Evolutionary conservation across 2,113 vertebrate genomes (phyloP), one percentile per base, ranked within the genome.

Genomic region (Vireo altiloquus): DNA sequence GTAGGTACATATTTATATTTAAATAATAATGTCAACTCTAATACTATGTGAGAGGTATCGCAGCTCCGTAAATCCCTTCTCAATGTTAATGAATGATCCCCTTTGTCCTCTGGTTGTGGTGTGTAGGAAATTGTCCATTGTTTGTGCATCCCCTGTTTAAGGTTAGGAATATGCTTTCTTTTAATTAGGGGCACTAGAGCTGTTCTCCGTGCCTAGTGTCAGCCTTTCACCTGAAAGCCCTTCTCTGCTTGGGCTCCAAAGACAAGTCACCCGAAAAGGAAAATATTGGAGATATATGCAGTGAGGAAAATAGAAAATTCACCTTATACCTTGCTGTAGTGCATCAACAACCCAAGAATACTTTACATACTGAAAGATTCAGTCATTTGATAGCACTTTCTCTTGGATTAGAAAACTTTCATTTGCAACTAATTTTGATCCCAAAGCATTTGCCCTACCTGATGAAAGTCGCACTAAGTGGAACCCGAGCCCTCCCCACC

Each of bases 101-200:
- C 2, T 12, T 54, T 35, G 3, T 35, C 2, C 25, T 15, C 13
- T 9, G 8, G 10, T 44, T 11, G 7, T 9, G 7, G 4, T 6
- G 17, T 9, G 11, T 18, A 47, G n/a, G 16, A 31, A 56, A 10
- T 33, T 0, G 1, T 13, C 23, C 23, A 1, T 33, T 37, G 27
- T 7, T 25, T 20, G 3, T 4, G 6, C 0, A 2, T 21, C 4
- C 0, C 0, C 3, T 15, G 10, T 44, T 65, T 11, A 33, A n/a
- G 13, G 1, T 50, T 7, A 4, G 2, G 22, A 50, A 20, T 16
- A 2, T 6, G 1, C 1, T 40, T 44, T 0, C 1, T 46, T 59
- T 19, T 7, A 13, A 4, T 25, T 47, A 7, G 6, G 5, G 18
- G 6, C 7, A 7, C 11, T 11, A 37, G 9, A 23, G 6, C 6